Base-by-base conservation (phyloP, 1,140 invertebrate genomes). In the Steinernema feltiae region DNA sequence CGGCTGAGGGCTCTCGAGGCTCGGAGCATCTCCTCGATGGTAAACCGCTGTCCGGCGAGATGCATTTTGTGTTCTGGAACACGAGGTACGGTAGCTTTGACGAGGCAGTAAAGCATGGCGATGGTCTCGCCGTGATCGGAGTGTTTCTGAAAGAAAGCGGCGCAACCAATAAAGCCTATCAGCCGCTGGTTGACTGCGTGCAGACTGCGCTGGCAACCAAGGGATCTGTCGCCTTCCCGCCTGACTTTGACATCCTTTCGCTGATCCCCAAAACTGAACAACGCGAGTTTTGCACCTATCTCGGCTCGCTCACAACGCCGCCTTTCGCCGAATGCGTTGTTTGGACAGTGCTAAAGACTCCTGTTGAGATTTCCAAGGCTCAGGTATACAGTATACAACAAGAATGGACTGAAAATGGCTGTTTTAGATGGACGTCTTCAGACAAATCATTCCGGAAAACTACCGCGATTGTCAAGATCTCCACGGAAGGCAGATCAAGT, bases 41-140 rank as follows among this genome's bases (percentile, higher is more conserved):
- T 70, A 79, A 79, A 18, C 3, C 69, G 46, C 35, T 78, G 18
- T 76, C 73, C 18, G 76, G 76, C 69, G 76, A 77, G 71, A 72
- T 77, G 76, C 92, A 93, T 84, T 87, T 92, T 3, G 92, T 93
- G 0, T 91, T 92, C 85, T 90, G 89, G 77, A 89, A 91, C 1
- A 88, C 85, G 30, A 86, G 89, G n/a, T 91, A 91, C 80, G 85
- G 82, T 0, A 90, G 88, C 75, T 82, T 90, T 7, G 86, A 81
- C 1, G 87, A 88, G 79, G 91, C 91, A 0, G 80, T 88, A 0
- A 83, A 88, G 74, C 83, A 91, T 48, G 80, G 87, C 27, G 88
- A 91, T 80, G 92, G 92, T 21, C 82, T 93, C 29, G 90, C 90
- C 1, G 92, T 93, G 0, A 81, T 93, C 0, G 91, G 88, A 1